These are phyloP conservation scores for Hybos culiciformis DNA, from an alignment of 2,888 invertebrate species.

Conservation along the genomic window DNA sequence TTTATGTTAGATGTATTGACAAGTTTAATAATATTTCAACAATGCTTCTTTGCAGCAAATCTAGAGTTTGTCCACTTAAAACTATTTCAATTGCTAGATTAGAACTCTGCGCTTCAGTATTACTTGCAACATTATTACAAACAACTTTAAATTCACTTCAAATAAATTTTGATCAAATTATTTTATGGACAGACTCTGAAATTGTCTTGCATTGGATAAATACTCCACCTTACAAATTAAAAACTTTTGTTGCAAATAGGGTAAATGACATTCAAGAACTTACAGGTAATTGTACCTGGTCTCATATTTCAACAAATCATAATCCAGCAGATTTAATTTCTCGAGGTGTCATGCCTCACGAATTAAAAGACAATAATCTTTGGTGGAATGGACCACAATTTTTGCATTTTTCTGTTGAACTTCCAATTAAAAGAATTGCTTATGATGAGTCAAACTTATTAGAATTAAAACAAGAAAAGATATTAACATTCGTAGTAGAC, in stretches of 20 bases:
- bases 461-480: too few species aligned
- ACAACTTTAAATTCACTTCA: too few species aligned
- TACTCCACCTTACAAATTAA: conserved; percentile 5
- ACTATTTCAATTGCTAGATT: neutral
- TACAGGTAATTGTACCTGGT: conserved; percentile 13
- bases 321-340: conserved; percentile 24
- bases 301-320: conserved; percentile 17
- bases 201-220: conserved; percentile 13
- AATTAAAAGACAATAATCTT: too few species aligned
- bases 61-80: neutral
- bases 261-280: neutral
- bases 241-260: conserved; percentile 13
- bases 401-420: neutral
- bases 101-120: neutral
- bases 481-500: too few species aligned
- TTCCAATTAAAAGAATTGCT: too few species aligned
- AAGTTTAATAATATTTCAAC: neutral
- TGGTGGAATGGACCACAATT: conserved; percentile 6
- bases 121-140: neutral
- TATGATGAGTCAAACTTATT: too few species aligned
- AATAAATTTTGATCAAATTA: neutral
- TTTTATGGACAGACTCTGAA: neutral
- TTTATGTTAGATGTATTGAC: neutral
- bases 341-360: conserved; percentile 14
- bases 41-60: neutral